These are phyloP conservation scores for Charaxes varanes DNA, from an alignment of 1,140 invertebrate genomes.

Conservation along the genomic window DNA sequence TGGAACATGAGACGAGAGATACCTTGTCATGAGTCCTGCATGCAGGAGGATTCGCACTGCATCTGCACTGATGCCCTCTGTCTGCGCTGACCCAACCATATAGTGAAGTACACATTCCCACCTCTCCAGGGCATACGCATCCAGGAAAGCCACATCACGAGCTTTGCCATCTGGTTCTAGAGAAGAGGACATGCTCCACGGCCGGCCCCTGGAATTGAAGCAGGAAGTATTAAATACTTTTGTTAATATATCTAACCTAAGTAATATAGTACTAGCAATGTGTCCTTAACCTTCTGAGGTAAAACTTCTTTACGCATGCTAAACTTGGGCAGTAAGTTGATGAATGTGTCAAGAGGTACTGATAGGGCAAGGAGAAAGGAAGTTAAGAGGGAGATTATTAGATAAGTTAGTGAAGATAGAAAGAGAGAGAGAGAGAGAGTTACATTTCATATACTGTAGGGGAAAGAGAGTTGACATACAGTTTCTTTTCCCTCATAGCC, in stretches of 20 bases:
- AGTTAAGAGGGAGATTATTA: too few species aligned
- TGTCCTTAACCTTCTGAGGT: too few species aligned
- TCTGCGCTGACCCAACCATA: conserved; percentile 91
- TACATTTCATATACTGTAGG: too few species aligned
- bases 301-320: too few species aligned
- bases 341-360: too few species aligned
- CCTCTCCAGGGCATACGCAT: conserved; percentile 93
- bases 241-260: too few species aligned
- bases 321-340: too few species aligned
- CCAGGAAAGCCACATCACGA: conserved; percentile 90
- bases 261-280: neutral
- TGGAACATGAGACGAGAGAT: neutral
- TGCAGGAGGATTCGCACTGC: conserved; percentile 93
- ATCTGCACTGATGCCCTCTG: conserved; percentile 93
- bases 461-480: too few species aligned
- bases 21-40: conserved; percentile 93
- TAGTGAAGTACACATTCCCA: conserved; percentile 98
- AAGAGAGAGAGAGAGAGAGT: too few species aligned
- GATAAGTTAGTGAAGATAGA: too few species aligned
- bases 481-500: too few species aligned
- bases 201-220: conserved; percentile 77
- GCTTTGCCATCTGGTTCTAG: conserved; percentile 92
- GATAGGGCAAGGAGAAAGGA: too few species aligned
- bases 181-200: conserved; percentile 90
- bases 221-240: neutral